Evolutionary conservation across 92 coral and sea anemone species (phyloP), one percentile per base, ranked within the genome.

Genomic region (Micromussa lordhowensis): DNA sequence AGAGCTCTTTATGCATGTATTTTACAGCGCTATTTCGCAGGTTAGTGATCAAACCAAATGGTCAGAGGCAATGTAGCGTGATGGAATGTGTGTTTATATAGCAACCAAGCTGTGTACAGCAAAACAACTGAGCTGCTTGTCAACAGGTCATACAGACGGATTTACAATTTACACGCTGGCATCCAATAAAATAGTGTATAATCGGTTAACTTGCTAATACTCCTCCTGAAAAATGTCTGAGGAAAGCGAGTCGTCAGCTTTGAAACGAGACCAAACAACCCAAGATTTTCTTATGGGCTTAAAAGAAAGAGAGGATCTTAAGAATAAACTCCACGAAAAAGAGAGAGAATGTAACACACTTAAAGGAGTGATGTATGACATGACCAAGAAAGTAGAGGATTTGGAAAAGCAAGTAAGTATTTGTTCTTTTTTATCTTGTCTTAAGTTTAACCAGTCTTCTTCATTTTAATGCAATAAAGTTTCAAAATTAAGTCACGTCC

Each of bases 231-330:
- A n/a, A 21, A 87, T 87, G 78, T 55, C 88, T 19, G 84, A 79
- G 35, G 92, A 81, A 68, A 64, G 40, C 68, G 74, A 66, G 53
- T 58, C 58, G 5, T 13, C 44, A 54, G 58, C 64, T 51, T 71
- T 40, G 14, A 31, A 86, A 58, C 91, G 99, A 1, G 98, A 97
- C 77, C 94, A 94, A 68, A 93, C 94, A 26, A 97, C 99, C 0
- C 97, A 95, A 18, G 98, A 97, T 84, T 97, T 94, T 70, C 85
- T 97, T 49, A 96, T 94, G 5, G 99, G 99, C 0, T 61, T 97
- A 85, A 97, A 97, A 76, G 99, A 97, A 84, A 92, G 99, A 78
- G 98, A 97, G 75, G 98, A 94, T 17, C 94, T 97, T 28, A 96
- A 95, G 86, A 70, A 76, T 44, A 92, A 97, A 84, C 96, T 97